phyloP scores from a whole-genome alignment of 1,140 invertebrate genomes.

The Lepidurus apus region DNA sequence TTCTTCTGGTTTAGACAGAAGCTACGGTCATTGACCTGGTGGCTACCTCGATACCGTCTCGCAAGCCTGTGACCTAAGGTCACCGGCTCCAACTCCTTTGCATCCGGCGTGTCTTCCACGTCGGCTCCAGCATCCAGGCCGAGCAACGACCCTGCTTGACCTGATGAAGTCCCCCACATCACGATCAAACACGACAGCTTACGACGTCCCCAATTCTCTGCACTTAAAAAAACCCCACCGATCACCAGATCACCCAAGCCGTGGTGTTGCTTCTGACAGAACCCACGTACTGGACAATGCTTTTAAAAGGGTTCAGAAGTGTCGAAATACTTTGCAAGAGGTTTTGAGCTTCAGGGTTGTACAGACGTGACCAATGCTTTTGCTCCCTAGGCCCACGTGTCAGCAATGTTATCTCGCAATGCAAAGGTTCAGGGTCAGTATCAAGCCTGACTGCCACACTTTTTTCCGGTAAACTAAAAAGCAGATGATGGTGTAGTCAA shows the following conservation, averaged over 20 bases:
- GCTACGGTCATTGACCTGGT: neutral
- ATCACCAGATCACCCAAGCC: neutral
- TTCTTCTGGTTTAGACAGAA: constrained; percentile 4
- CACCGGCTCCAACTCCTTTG: constrained; percentile 30
- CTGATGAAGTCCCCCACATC: constrained; percentile 34
- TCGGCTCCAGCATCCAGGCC: constrained; percentile 33
- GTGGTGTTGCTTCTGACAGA: too few relatives aligned
- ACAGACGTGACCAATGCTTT: neutral
- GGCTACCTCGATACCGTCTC: neutral
- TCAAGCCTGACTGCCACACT: too few relatives aligned
- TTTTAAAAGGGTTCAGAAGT: neutral
- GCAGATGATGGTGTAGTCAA: neutral
- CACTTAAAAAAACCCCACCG: neutral
- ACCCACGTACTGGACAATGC: too few relatives aligned
- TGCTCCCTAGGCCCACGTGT: neutral
- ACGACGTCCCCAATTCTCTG: neutral
- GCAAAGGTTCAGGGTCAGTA: neutral
- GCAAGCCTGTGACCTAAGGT: constrained; percentile 23
- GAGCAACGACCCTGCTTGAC: constrained; percentile 26
- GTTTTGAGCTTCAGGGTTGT: neutral
- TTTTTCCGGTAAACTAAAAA: too few relatives aligned
- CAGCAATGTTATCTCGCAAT: neutral
- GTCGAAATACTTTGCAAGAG: neutral
- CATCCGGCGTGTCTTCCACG: constrained; percentile 35
- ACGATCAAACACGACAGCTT: constrained; percentile 24